Evolutionary conservation across 2,113 vertebrate genomes (phyloP), one percentile per base, ranked within the genome.

Genomic region (Telmatochromis sp.): DNA sequence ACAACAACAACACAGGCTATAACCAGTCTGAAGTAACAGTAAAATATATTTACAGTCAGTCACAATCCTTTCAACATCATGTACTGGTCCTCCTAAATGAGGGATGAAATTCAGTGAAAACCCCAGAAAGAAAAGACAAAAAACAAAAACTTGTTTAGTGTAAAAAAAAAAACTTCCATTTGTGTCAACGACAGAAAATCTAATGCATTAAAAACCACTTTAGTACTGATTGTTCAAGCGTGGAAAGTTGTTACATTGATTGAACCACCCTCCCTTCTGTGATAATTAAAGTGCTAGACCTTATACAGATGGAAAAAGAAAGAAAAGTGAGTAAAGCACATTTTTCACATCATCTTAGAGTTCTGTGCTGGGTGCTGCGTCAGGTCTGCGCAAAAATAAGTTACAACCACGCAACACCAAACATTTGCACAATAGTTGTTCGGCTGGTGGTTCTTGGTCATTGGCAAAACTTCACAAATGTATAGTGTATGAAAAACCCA

Each of bases 211-310:
- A 81, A 47, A 83, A 89, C 80, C 82, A 89, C 75, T 83, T 88
- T 23, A 73, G 63, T 42, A 87, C 81, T 92, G 94, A 96, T 95
- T 94, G 93, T 95, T 95, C 84, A 89, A 94, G 94, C 92, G 9
- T 83, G 81, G 83, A 82, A 68, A 92, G 87, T 60, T 2, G 12
- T 87, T 33, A 87, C 37, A 73, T 84, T 78, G 21, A 86, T 42
- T 84, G 83, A 85, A 82, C 47, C 31, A 33, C 14, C 15, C 57
- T 45, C 37, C 58, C 84, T 84, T 40, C 73, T 21, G 26, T 81
- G 81, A 89, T 87, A 51, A 85, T 55, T 81, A 90, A 95, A 94
- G 88, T 95, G 94, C 90, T 55, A 23, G 11, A 88, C 49, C 63
- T 85, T 82, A 82, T 90, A 85, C 8, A 85, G 90, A 93, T 35